phyloP scores from a whole-genome alignment of 2,888 invertebrate genomes.

The Agrotis puta region DNA sequence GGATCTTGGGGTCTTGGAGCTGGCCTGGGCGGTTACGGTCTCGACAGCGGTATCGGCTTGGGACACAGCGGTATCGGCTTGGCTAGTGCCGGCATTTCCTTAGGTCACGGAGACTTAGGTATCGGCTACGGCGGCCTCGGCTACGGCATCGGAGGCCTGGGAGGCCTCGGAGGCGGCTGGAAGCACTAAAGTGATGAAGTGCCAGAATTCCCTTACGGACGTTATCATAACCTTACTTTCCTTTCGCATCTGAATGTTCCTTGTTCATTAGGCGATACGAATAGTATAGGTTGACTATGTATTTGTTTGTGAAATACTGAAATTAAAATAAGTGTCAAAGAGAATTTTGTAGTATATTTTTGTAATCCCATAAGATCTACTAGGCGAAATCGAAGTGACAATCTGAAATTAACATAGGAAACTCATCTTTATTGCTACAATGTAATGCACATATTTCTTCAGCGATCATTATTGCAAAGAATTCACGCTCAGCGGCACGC shows the following conservation, averaged over 20 bases:
- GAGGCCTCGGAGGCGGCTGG: conserved; percentile 57
- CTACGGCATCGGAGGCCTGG: conserved; percentile 50
- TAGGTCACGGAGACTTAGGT: conserved; percentile 13
- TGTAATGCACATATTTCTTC: too few relatives aligned
- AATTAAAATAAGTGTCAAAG: conserved; percentile 56
- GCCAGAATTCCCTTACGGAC: conserved; percentile 52
- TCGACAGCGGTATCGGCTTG: conserved; percentile 38
- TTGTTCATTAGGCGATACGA: conserved; percentile 62
- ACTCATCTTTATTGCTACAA: too few relatives aligned
- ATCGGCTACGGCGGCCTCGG: conserved; percentile 44
- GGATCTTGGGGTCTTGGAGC: conserved; percentile 57
- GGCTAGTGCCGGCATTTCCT: neutral
- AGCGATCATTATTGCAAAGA: too few relatives aligned
- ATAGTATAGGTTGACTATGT: conserved; percentile 60
- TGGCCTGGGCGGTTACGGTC: conserved; percentile 9
- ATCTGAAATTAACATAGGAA: too few relatives aligned
- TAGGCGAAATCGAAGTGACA: too few relatives aligned
- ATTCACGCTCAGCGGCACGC: too few relatives aligned
- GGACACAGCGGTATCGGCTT: conserved; percentile 10
- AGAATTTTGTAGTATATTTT: conserved; percentile 11
- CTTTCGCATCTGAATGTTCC: conserved; percentile 62
- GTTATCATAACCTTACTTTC: conserved; percentile 60
- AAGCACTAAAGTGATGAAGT: conserved; percentile 66
- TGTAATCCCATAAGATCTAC: neutral
- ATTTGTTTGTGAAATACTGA: conserved; percentile 61